These are phyloP conservation scores for Sepioteuthis lessoniana DNA, from an alignment of 2,888 invertebrate species.

Conservation along the genomic window DNA sequence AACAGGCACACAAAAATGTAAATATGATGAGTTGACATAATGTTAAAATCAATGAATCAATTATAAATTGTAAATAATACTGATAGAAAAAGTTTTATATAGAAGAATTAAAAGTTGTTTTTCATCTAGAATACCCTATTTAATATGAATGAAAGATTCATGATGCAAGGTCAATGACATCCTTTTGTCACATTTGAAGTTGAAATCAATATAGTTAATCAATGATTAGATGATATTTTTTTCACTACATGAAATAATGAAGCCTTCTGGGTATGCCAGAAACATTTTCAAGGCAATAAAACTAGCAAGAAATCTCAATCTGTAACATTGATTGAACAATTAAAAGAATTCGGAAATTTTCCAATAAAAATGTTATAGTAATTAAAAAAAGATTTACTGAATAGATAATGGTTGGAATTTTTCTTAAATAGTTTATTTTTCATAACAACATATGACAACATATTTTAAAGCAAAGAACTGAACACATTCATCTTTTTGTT, in stretches of 20 bases:
- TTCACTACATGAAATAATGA: not conserved
- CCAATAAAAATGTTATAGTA: not conserved
- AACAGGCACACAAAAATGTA: no score
- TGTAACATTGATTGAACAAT: not conserved
- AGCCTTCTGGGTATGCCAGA: not conserved
- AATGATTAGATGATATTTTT: not conserved
- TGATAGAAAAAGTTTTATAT: no score
- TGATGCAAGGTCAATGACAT: not conserved
- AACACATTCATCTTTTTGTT: no score
- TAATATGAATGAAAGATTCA: not conserved
- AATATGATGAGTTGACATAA: no score
- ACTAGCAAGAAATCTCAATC: not conserved
- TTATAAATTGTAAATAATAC: no score
- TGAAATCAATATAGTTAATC: not conserved
- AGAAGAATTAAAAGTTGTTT: no score
- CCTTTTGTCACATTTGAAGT: not conserved
- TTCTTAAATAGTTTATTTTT: not conserved
- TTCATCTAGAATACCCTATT: no score
- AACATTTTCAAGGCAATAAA: not conserved
- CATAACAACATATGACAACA: not conserved
- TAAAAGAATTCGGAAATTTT: not conserved
- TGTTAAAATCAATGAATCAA: no score
- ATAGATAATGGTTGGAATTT: not conserved
- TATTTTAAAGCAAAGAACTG: no score
- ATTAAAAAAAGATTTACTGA: not conserved